These are phyloP conservation scores for Falcaria lacertinaria DNA, from an alignment of 2,888 invertebrate species.

Conservation along the genomic window DNA sequence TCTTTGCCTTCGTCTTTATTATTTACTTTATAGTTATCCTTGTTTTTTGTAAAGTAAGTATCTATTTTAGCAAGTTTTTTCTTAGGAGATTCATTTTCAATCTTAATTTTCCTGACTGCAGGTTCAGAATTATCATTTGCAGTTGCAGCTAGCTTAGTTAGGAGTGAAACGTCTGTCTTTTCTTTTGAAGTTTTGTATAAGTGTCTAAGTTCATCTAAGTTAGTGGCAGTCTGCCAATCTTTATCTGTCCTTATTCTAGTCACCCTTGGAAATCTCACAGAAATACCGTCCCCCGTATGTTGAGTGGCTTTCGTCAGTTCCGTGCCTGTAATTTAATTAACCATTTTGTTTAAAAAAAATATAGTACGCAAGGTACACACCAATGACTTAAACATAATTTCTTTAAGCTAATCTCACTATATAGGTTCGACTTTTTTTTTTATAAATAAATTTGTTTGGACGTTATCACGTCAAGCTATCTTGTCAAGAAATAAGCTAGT, in stretches of 20 bases:
- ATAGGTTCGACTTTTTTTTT: too few species aligned
- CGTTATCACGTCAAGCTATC: too few species aligned
- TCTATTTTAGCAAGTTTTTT: slow-evolving; percentile 23
- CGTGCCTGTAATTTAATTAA: slow-evolving; percentile 72
- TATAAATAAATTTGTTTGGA: too few species aligned
- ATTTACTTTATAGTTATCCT: slow-evolving; percentile 3
- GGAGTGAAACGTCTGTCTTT: slow-evolving; percentile 78
- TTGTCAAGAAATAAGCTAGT: too few species aligned
- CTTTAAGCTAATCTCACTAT: too few species aligned
- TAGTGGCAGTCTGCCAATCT: slow-evolving; percentile 90
- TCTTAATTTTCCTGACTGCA: slow-evolving; percentile 44
- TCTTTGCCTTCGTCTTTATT: slow-evolving; percentile 1
- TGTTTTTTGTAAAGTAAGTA: slow-evolving; percentile 16
- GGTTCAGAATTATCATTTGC: slow-evolving; percentile 37
- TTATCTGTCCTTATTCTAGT: slow-evolving; percentile 91
- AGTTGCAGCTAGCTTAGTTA: slow-evolving; percentile 67
- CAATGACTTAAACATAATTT: too few species aligned
- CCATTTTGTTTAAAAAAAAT: slow-evolving; percentile 3
- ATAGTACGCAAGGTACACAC: too few species aligned
- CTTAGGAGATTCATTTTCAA: slow-evolving; percentile 27
- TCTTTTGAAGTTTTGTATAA: slow-evolving; percentile 85
- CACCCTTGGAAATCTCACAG: slow-evolving; percentile 95
- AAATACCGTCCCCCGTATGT: slow-evolving; percentile 96
- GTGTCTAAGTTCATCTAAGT: slow-evolving; percentile 84
- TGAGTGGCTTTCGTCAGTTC: slow-evolving; percentile 88